These are phyloP conservation scores for Tetranychus urticae DNA, from an alignment of 1,140 invertebrate genomes.

Conservation along the genomic window DNA sequence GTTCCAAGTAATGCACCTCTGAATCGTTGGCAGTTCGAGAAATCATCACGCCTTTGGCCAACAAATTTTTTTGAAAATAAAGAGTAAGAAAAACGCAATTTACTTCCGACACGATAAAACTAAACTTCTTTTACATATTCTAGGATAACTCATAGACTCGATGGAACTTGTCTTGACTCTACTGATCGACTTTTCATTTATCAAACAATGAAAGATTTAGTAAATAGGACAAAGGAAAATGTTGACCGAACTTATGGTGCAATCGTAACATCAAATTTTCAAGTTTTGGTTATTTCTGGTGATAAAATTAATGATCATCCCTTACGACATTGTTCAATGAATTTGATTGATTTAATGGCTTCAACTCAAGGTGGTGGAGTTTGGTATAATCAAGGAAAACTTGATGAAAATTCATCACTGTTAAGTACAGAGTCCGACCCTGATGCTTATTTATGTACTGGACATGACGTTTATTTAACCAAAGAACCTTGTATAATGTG, in stretches of 20 bases:
- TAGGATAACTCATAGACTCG: neutral
- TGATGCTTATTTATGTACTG: conserved; percentile 14
- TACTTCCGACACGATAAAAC: neutral
- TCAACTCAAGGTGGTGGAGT: conserved; percentile 48
- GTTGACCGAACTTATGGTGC: conserved; percentile 9
- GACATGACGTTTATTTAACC: conserved; percentile 57
- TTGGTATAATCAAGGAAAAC: conserved; percentile 15
- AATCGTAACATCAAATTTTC: conserved; percentile 16
- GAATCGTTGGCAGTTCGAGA: conserved; percentile 38
- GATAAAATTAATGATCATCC: conserved; percentile 36
- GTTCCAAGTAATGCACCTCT: conserved; percentile 36
- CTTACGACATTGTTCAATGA: conserved; percentile 57
- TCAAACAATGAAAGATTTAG: neutral
- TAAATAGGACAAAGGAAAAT: neutral
- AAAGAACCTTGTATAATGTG: conserved; percentile 74
- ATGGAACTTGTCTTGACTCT: neutral
- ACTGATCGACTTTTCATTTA: neutral
- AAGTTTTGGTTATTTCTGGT: conserved; percentile 30
- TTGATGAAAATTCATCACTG: too few species aligned
- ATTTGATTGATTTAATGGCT: conserved; percentile 60
- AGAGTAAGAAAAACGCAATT: conserved; percentile 19
- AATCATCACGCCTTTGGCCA: conserved; percentile 42
- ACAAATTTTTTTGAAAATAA: conserved; percentile 44
- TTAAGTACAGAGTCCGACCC: neutral
- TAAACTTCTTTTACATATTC: neutral